Evolutionary conservation across 2,888 invertebrate genomes (phyloP), one percentile per base, ranked within the genome.

Genomic region (Zaprionus lineosus): DNA sequence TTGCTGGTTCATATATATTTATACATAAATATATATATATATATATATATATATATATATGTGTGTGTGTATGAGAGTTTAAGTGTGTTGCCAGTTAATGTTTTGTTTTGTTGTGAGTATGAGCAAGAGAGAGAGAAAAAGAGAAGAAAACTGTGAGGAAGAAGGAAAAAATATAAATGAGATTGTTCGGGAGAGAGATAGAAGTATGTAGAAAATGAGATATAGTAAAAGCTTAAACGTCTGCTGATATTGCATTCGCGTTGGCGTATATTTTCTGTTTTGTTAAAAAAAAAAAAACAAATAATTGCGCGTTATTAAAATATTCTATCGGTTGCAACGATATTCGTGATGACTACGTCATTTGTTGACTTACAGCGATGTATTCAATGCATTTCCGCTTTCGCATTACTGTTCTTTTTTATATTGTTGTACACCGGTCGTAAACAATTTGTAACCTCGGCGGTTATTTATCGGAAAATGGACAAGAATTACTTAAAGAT

Each of bases 31-130:
- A 15, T 26, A 16, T 47, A 29, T 37, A 40, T 33, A 3, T 33
- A 2, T 55, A 46, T 34, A 24, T 36, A 5, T 24, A 19, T 16
- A 28, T 52, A 29, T 33, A 15, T 28, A 16, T 14, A n/a, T 44
- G 19, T 21, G 19, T 48, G 18, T 26, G 19, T 47, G 33, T 37
- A 40, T 41, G 53, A 50, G 57, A 8, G 36, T 34, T 24, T 55
- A 52, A 51, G 34, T 50, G 53, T 48, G 52, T 46, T 47, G 50
- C 47, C 75, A 67, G 71, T 82, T 58, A 78, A 85, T 78, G 85
- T 79, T 79, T 83, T 79, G 78, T 79, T 85, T 79, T 79, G 86
- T 78, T 85, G 72, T 28, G 83, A 72, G 74, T 52, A 57, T 53
- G 70, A 56, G 51, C 48, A 28, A 61, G 59, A 53, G 33, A 52